Evolutionary conservation across 2,797 vertebrate genomes (phyloP), one percentile per base, ranked within the genome.

Genomic region (Diplodus puntazzo): DNA sequence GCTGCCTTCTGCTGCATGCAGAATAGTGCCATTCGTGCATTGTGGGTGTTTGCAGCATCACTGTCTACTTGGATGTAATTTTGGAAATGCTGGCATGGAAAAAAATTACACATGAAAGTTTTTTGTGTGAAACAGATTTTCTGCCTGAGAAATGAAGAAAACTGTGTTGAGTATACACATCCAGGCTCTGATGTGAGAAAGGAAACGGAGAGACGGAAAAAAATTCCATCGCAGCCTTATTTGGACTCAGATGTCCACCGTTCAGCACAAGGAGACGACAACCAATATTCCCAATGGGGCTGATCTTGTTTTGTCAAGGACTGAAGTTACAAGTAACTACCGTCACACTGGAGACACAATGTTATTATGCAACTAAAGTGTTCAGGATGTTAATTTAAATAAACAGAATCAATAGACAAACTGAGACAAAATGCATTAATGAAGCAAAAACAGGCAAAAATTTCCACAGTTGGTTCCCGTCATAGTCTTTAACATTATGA

Each of bases 311-410:
- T 71, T 60, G 57, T 80, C 46, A 60, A 63, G 17, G n/a, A 21
- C 34, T 16, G 14, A 25, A 53, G 64, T 17, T 50, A 64, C 81
- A 69, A 88, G 83, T 79, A 76, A 67, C 59, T 72, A 55, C 75
- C 65, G 65, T 77, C 60, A 78, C 53, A 62, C 72, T 58, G 74
- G 23, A 25, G 25, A 73, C 18, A 2, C 20, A 9, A 11, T 75
- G 75, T 79, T 83, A 11, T 81, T 80, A 45, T 45, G 13, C 14
- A 5, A 82, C 80, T 76, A 10, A 75, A 79, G 11, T 27, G 50
- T 79, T 55, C 46, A 23, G 39, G 39, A 39, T 39, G 9, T 39
- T 1, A 39, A 11, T 11, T 39, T 39, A 11, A 11, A 11, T 39
- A 39, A 48, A 48, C 1, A 48, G 5, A 45, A 39, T 58, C 42